Evolutionary conservation across 2,888 invertebrate genomes (phyloP).

Genomic region (Monoplex corrugatus): DNA sequence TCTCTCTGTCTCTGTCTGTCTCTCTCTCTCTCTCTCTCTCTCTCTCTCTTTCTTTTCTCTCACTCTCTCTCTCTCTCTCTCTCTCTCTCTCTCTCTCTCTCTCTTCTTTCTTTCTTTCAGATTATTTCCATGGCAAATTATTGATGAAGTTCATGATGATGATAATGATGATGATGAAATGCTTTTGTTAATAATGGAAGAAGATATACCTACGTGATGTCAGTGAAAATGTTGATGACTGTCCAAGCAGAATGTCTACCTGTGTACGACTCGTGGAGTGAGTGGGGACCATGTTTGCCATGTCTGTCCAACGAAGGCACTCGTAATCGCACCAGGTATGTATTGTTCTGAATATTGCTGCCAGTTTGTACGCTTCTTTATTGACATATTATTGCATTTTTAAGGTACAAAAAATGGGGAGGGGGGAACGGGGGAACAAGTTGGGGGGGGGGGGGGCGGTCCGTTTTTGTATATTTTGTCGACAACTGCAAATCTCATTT

Average conservation of each 20-base stretch:
- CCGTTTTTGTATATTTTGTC: background rate
- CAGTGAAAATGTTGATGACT: background rate
- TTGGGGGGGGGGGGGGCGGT: background rate
- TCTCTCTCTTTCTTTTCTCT: too few species aligned
- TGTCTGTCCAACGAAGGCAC: background rate
- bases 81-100: too few species aligned
- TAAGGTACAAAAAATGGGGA: too few species aligned
- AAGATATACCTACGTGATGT: background rate
- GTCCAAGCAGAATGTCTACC: background rate
- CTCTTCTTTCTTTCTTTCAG: conserved; percentile 9
- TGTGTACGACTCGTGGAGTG: background rate
- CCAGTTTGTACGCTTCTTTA: too few species aligned
- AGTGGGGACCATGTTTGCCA: conserved; percentile 14
- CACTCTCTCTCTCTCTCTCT: too few species aligned
- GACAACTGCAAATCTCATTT: too few species aligned
- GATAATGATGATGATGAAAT: background rate
- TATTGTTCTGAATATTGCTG: too few species aligned
- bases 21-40: conserved; percentile 5
- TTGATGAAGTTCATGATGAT: background rate
- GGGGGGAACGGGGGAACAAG: background rate
- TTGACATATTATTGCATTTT: too few species aligned
- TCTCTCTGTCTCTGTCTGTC: background rate
- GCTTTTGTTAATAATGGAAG: background rate
- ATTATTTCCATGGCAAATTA: too few species aligned
- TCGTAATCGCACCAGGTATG: conserved; percentile 24